These are phyloP conservation scores for Percopsis omiscomaycus DNA, from an alignment of 2,797 vertebrate genomes.

Conservation along the genomic window DNA sequence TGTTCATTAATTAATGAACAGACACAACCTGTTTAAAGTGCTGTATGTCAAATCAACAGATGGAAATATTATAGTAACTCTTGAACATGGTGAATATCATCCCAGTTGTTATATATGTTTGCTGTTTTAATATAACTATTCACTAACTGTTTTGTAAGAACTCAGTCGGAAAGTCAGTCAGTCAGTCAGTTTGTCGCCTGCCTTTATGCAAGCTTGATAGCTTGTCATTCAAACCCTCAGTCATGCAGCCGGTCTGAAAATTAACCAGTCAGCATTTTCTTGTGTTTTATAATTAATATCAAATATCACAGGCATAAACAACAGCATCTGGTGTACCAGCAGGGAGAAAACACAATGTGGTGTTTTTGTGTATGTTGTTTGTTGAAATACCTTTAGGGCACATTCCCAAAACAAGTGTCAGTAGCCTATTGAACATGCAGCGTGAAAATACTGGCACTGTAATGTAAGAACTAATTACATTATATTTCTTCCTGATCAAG, in stretches of 20 bases:
- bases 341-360: slow-evolving; percentile 20
- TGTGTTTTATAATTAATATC: slow-evolving; percentile 48
- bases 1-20: too few species aligned
- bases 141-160: too few species aligned
- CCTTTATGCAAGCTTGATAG: slow-evolving; percentile 3
- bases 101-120: neutral
- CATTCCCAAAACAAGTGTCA: slow-evolving; percentile 1
- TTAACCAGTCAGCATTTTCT: slow-evolving; percentile 27
- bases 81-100: neutral
- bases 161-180: slow-evolving; percentile 12
- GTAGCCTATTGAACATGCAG: neutral
- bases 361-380: neutral
- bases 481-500: too few species aligned
- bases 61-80: too few species aligned
- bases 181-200: slow-evolving; percentile 2
- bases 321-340: slow-evolving; percentile 35
- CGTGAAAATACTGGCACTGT: neutral
- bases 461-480: neutral
- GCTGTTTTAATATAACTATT: too few species aligned
- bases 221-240: neutral
- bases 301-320: slow-evolving; percentile 35
- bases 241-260: slow-evolving; percentile 4
- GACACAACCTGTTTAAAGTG: too few species aligned
- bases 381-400: neutral
- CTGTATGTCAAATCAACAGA: too few species aligned